Evolutionary conservation across 2,888 invertebrate species (phyloP).

Genomic region (Drosophila mimetica): DNA sequence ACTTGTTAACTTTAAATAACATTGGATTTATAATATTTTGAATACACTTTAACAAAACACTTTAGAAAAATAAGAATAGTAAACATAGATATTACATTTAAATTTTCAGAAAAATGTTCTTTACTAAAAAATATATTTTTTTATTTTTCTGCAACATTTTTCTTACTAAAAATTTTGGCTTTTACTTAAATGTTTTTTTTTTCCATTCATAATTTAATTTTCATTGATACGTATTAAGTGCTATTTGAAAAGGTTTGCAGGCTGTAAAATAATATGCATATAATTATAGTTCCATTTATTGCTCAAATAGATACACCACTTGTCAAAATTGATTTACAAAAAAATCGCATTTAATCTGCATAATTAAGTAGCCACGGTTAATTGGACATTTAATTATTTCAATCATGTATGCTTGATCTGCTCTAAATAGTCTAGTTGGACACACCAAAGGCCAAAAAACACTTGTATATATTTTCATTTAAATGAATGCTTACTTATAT

Average conservation of each 20-base stretch:
- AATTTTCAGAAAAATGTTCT: too few species aligned
- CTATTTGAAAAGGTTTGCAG: not conserved
- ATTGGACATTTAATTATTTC: not conserved
- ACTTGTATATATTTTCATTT: not conserved
- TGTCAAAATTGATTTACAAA: not conserved
- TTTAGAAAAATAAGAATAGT: too few species aligned
- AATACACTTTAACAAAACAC: not conserved
- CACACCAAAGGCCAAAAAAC: not conserved
- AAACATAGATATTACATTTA: too few species aligned
- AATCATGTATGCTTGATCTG: not conserved
- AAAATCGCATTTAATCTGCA: not conserved
- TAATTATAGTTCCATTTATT: not conserved
- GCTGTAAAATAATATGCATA: not conserved
- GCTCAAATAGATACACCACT: not conserved
- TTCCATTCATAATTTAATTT: too few species aligned
- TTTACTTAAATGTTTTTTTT: too few species aligned
- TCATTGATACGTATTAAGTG: too few species aligned
- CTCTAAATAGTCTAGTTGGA: not conserved
- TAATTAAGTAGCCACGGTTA: not conserved
- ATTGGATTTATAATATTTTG: not conserved
- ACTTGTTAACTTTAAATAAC: not conserved
- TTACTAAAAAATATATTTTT: too few species aligned
- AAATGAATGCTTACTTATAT: conserved; percentile 2
- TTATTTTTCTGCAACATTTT: too few species aligned
- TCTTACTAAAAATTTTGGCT: too few species aligned